Conservation (phyloP, 1,140 invertebrate genomes). For the Anagrus nilaparvatae region DNA sequence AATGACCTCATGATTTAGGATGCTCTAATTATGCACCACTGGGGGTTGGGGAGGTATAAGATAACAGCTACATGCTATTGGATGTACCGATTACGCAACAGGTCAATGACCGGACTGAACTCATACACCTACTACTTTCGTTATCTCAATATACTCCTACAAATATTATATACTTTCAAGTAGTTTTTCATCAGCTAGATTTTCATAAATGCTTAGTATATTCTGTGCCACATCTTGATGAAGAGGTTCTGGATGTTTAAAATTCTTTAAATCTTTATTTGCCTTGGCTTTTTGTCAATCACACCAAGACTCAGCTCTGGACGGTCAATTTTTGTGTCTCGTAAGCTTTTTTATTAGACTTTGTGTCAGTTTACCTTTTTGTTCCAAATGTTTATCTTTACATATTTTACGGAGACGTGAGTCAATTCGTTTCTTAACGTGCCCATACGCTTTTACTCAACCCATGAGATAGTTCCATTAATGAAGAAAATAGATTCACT, state of each 20-base stretch:
- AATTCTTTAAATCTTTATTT: not conserved
- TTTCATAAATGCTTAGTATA: not conserved
- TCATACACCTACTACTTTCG: too few species aligned
- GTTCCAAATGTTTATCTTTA: slow-evolving; percentile 10
- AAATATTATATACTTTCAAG: not conserved
- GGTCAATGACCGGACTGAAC: too few species aligned
- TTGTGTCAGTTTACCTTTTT: slow-evolving; percentile 14
- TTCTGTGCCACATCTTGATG: not conserved
- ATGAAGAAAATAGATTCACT: too few species aligned
- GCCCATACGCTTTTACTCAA: too few species aligned
- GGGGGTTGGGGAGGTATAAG: too few species aligned
- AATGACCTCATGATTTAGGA: too few species aligned
- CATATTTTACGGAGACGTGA: too few species aligned
- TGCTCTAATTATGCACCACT: too few species aligned
- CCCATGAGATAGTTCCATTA: too few species aligned
- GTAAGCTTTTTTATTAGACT: slow-evolving; percentile 15
- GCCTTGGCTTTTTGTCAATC: slow-evolving; percentile 9
- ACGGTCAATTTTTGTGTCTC: slow-evolving; percentile 14
- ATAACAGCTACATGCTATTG: too few species aligned
- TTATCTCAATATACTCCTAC: too few species aligned
- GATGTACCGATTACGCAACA: too few species aligned
- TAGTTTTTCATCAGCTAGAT: not conserved
- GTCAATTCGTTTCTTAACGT: slow-evolving; percentile 16
- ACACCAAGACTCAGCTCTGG: slow-evolving; percentile 12
- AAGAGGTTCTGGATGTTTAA: not conserved